These are phyloP conservation scores for Bembecia ichneumoniformis DNA, from an alignment of 2,888 invertebrate species.

Conservation along the genomic window DNA sequence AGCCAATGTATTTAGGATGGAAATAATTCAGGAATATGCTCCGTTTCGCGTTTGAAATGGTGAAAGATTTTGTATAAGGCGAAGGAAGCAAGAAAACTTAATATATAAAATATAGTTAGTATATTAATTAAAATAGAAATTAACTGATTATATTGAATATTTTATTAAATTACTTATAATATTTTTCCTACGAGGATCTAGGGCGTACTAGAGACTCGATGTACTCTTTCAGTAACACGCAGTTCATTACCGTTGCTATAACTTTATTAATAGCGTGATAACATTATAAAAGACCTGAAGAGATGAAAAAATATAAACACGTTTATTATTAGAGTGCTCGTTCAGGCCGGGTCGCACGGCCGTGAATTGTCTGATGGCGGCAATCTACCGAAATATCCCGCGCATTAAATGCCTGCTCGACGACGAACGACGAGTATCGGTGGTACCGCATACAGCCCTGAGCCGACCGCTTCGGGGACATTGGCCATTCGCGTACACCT, in stretches of 20 bases:
- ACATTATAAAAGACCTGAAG: conserved; percentile 50
- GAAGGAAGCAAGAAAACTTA: too few relatives aligned
- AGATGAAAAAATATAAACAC: conserved; percentile 70
- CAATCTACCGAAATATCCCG: conserved; percentile 69
- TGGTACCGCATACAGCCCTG: conserved; percentile 30
- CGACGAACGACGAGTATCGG: conserved; percentile 20
- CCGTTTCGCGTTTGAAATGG: too few relatives aligned
- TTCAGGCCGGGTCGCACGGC: conserved; percentile 62
- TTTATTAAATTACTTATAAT: too few relatives aligned
- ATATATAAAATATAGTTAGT: too few relatives aligned
- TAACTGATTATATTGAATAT: too few relatives aligned
- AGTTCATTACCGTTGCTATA: conserved; percentile 5
- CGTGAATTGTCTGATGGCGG: conserved; percentile 67
- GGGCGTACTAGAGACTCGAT: too few relatives aligned
- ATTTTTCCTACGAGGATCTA: too few relatives aligned
- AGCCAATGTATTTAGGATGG: too few relatives aligned
- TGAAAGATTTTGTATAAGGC: too few relatives aligned
- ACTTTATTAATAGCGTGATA: conserved; percentile 28
- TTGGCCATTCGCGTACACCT: conserved; percentile 5
- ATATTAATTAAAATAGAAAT: too few relatives aligned
- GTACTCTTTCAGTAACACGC: too few relatives aligned
- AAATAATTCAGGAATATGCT: too few relatives aligned
- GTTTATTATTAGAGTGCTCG: conserved; percentile 70
- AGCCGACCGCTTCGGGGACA: conserved; percentile 10
- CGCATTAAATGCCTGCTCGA: conserved; percentile 49